phyloP scores from a whole-genome alignment of 1,140 invertebrate genomes.

The Drosophila orena region DNA sequence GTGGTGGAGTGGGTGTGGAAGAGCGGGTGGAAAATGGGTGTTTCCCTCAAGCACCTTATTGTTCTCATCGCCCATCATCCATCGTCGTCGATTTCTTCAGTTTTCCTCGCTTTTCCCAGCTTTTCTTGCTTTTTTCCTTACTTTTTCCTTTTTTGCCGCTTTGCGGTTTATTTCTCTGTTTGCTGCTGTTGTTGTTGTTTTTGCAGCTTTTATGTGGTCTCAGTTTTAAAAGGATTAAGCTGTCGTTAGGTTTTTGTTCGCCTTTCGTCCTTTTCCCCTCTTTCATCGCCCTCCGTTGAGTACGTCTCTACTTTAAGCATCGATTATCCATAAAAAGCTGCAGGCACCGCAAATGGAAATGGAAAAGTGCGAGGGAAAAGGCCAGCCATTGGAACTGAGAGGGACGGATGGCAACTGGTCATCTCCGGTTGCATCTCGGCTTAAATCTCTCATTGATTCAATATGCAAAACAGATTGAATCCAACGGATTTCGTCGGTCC shows the following conservation, averaged over 20 bases:
- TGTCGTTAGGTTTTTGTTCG: conserved; percentile 71
- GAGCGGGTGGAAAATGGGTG: conserved; percentile 1
- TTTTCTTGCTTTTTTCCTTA: conserved; percentile 5
- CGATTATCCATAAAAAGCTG: conserved; percentile 67
- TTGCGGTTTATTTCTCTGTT: conserved; percentile 49
- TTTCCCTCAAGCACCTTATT: conserved; percentile 67
- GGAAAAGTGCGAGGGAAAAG: not conserved
- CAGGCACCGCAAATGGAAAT: conserved; percentile 21
- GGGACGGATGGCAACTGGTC: conserved; percentile 5
- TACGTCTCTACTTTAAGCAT: conserved; percentile 69
- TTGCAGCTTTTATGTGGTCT: conserved; percentile 70
- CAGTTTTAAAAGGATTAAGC: conserved; percentile 79
- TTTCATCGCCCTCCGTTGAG: conserved; percentile 6
- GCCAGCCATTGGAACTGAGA: not conserved
- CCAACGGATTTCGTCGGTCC: not conserved
- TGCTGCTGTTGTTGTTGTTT: conserved; percentile 38
- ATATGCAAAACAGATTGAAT: conserved; percentile 34
- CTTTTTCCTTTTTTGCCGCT: conserved; percentile 15
- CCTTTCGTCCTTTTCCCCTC: not conserved
- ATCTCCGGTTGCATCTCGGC: conserved; percentile 25
- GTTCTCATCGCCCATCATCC: conserved; percentile 61
- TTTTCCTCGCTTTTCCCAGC: conserved; percentile 6
- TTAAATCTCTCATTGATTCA: conserved; percentile 29
- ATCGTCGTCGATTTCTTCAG: conserved; percentile 47
- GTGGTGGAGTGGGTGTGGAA: not conserved